Conservation (phyloP, 1,140 invertebrate genomes). For the Brachionus calyciflorus region DNA sequence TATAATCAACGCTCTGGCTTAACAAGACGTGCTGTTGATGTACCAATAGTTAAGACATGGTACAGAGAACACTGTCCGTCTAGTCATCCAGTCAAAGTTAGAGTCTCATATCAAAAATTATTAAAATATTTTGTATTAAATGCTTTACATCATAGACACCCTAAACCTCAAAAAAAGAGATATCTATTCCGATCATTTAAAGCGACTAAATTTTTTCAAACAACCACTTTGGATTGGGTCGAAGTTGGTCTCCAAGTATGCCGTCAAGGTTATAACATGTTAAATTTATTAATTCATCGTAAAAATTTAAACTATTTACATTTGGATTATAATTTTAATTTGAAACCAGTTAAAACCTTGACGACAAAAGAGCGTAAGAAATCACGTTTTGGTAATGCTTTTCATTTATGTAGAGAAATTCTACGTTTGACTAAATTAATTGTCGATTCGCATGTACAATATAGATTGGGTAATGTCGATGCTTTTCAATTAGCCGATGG, state of each 20-base stretch:
- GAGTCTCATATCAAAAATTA: slow-evolving; percentile 97
- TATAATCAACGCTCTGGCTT: slow-evolving; percentile 88
- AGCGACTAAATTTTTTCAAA: slow-evolving; percentile 99
- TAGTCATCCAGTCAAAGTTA: slow-evolving; percentile 95
- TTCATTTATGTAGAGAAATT: slow-evolving; percentile 98
- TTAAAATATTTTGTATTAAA: slow-evolving; percentile 98
- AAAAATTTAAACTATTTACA: slow-evolving; percentile 99
- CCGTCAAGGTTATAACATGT: slow-evolving; percentile 98
- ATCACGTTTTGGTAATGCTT: slow-evolving; percentile 98
- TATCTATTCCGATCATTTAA: slow-evolving; percentile 98
- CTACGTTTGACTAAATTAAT: slow-evolving; percentile 93
- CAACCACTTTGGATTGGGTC: slow-evolving; percentile 97
- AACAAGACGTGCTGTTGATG: slow-evolving; percentile 82
- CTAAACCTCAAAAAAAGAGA: slow-evolving; percentile 96
- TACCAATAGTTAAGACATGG: slow-evolving; percentile 96
- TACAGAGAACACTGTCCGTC: slow-evolving; percentile 89
- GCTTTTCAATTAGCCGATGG: slow-evolving; percentile 96
- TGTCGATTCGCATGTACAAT: slow-evolving; percentile 98
- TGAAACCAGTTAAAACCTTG: slow-evolving; percentile 98
- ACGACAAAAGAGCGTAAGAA: slow-evolving; percentile 99
- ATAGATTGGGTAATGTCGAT: slow-evolving; percentile 96
- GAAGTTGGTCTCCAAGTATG: slow-evolving; percentile 80
- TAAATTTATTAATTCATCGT: slow-evolving; percentile 95
- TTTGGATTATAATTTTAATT: slow-evolving; percentile 99
- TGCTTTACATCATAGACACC: slow-evolving; percentile 89